Base-by-base conservation (phyloP, 2,113 vertebrate genomes). In the Cephalopholis sonnerati region DNA sequence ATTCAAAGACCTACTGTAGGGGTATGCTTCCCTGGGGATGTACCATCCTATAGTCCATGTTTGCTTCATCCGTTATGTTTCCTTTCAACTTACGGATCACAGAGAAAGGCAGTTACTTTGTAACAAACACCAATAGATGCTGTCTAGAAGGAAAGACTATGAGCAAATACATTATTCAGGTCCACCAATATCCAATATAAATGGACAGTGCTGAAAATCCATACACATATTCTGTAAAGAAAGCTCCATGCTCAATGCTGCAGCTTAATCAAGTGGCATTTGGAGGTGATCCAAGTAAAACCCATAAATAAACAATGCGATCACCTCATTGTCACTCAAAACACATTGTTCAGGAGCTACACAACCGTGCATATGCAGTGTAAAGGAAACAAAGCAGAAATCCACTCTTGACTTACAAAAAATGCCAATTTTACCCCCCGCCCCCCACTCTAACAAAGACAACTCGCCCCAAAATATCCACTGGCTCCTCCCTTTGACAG, bases 221-320 rank as follows among this genome's bases (percentile, higher is more conserved):
- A 70, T 36, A 63, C 10, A 51, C 13, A 70, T 67, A 10, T 41
- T 53, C 17, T 36, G 24, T 39, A 32, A 57, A 65, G 27, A 36
- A 79, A 66, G n/a, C 48, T 48, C 24, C 0, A 0, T 11, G 41
- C 55, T 66, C 69, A 27, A 20, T n/a, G 32, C 70, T 65, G 73
- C 61, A 53, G 77, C 50, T 73, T 73, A 77, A 74, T 74, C 58
- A 62, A 69, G 58, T n/a, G 41, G 39, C 20, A 57, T 81, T 51
- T 85, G 70, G 81, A 75, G 57, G 29, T 66, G 62, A 75, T 77
- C 68, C 81, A 85, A 84, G 75, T 61, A 62, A 71, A 88, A 55
- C 53, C 74, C 67, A 83, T 64, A 79, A 77, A 89, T 86, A 88
- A 83, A 72, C 68, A 64, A 76, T 71, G 64, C 59, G 51, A 82